These are phyloP conservation scores for Mechanitis mazaeus DNA, from an alignment of 2,888 invertebrate species.

Conservation along the genomic window DNA sequence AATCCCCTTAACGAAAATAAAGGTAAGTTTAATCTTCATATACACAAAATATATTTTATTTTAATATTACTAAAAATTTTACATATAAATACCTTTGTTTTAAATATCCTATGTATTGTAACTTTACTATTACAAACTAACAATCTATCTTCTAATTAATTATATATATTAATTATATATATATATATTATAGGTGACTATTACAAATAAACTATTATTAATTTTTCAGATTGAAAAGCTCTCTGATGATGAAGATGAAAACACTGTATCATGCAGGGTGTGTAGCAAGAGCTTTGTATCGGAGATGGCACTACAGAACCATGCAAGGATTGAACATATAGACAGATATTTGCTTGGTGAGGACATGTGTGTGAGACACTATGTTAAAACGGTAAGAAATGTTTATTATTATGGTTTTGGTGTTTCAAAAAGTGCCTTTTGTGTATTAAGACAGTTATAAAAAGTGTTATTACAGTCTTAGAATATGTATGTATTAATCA, in stretches of 20 bases:
- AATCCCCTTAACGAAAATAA: constrained; percentile 37
- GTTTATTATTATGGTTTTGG: neutral
- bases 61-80: too few relatives aligned
- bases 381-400: constrained; percentile 3
- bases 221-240: constrained; percentile 41
- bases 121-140: neutral
- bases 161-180: too few relatives aligned
- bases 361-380: constrained; percentile 17
- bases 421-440: neutral
- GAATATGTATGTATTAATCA: too few relatives aligned
- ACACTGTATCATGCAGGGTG: constrained; percentile 42
- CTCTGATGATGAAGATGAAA: constrained; percentile 41
- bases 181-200: neutral
- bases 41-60: too few relatives aligned
- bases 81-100: too few relatives aligned
- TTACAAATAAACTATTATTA: too few relatives aligned
- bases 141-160: neutral
- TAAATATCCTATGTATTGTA: too few relatives aligned
- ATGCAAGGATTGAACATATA: constrained; percentile 54
- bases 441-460: too few relatives aligned
- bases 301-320: constrained; percentile 53
- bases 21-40: constrained; percentile 33
- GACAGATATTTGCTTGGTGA: constrained; percentile 45
- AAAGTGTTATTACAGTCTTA: too few relatives aligned
- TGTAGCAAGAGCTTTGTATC: constrained; percentile 51